Conservation (phyloP, 2,113 vertebrate genomes). For the Eolophus roseicapilla region DNA sequence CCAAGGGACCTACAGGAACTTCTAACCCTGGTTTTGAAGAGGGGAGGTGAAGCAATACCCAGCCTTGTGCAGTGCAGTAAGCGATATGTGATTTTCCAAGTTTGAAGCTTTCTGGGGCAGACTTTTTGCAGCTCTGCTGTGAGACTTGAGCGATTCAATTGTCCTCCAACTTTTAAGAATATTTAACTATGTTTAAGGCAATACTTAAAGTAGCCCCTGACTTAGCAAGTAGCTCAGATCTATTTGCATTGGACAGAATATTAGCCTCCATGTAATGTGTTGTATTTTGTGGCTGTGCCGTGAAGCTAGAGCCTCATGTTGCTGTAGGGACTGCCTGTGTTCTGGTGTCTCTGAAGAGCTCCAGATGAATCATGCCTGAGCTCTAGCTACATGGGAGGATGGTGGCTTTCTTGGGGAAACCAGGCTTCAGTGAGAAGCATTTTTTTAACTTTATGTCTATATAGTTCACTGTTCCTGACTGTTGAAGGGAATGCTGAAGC, state of each 20-base stretch:
- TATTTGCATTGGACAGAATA: not conserved
- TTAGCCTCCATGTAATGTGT: fast-evolving
- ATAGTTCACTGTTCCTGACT: fast-evolving
- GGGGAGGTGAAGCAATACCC: too few relatives aligned
- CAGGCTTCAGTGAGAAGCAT: not conserved
- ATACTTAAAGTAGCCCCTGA: not conserved
- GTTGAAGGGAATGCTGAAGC: not conserved
- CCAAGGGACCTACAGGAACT: not conserved
- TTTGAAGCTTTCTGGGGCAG: not conserved
- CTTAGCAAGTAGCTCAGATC: not conserved
- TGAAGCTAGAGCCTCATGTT: not conserved
- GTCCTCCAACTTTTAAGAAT: not conserved
- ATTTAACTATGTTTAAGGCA: not conserved
- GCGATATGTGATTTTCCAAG: not conserved
- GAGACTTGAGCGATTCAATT: not conserved
- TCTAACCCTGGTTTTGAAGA: not conserved
- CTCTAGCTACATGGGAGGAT: too few relatives aligned
- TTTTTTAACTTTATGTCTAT: not conserved
- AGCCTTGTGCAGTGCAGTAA: not conserved
- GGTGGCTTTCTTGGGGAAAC: not conserved
- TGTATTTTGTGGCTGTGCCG: not conserved
- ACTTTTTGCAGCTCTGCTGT: not conserved
- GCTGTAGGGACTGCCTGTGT: not conserved
- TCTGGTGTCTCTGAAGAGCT: not conserved
- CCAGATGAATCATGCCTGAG: not conserved